phyloP scores from a whole-genome alignment of 2,113 vertebrate genomes.

The Glaucomys volans region DNA sequence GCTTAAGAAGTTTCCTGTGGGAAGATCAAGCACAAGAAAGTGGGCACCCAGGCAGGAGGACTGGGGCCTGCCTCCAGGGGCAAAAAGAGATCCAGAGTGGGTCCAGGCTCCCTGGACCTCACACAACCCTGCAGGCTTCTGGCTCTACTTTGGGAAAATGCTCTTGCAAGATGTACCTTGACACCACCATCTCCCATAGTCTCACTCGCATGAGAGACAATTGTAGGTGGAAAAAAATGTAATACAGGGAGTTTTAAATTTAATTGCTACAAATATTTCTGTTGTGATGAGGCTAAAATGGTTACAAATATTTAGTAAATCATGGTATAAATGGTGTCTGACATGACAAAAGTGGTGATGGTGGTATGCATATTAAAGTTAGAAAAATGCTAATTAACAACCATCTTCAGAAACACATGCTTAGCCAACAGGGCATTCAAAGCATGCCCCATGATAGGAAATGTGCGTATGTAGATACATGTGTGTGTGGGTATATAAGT shows the following conservation, averaged over 20 bases:
- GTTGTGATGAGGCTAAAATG: neutral
- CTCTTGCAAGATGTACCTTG: neutral
- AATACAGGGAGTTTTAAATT: neutral
- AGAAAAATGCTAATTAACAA: neutral
- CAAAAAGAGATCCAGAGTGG: neutral
- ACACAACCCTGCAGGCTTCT: neutral
- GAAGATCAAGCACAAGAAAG: neutral
- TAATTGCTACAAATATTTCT: neutral
- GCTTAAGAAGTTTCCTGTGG: neutral
- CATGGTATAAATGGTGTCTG: neutral
- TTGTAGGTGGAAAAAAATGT: neutral
- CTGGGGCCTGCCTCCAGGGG: neutral
- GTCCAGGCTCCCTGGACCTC: neutral
- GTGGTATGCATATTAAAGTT: neutral
- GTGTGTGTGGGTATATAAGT: neutral
- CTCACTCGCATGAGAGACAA: neutral
- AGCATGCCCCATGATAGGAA: neutral
- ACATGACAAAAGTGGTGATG: neutral
- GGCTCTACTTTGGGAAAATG: neutral
- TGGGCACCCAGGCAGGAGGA: neutral
- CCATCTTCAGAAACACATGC: neutral
- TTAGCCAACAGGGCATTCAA: neutral
- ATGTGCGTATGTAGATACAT: neutral
- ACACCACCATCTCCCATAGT: neutral
- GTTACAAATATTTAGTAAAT: neutral